Conservation (phyloP, 2,797 vertebrate genomes). For the Eulemur mongoz region DNA sequence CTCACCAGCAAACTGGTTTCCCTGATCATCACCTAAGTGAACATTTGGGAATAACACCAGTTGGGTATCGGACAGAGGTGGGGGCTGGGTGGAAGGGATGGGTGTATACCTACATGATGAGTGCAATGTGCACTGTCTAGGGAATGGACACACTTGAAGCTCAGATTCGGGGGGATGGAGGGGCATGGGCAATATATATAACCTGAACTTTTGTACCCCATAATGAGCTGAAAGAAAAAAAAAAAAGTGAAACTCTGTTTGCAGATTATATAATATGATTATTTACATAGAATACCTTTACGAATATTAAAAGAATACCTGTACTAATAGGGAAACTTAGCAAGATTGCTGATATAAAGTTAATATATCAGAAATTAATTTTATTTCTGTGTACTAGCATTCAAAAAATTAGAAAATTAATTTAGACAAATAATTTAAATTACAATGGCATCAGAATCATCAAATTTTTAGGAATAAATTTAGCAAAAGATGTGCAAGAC, state of each 20-base stretch:
- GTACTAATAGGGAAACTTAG: not conserved
- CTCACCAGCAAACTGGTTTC: too few relatives aligned
- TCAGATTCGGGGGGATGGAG: too few relatives aligned
- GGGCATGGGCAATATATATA: too few relatives aligned
- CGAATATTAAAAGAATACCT: not conserved
- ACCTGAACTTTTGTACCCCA: too few relatives aligned
- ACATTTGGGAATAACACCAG: too few relatives aligned
- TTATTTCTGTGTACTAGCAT: not conserved
- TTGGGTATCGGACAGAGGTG: too few relatives aligned
- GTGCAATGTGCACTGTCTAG: too few relatives aligned
- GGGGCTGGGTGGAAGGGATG: too few relatives aligned
- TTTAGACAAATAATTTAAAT: not conserved
- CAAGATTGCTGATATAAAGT: not conserved
- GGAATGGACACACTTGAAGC: too few relatives aligned
- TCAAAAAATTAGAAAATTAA: not conserved
- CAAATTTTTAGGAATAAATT: not conserved
- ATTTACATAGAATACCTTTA: not conserved
- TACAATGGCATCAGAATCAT: not conserved
- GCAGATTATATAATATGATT: not conserved
- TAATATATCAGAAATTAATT: not conserved
- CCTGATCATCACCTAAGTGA: too few relatives aligned
- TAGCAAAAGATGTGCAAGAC: not conserved
- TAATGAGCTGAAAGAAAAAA: too few relatives aligned
- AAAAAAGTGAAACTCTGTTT: not conserved
- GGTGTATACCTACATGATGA: too few relatives aligned